Base-by-base conservation (phyloP, 2,888 invertebrate species). In the Lasioglossum leucozonium region DNA sequence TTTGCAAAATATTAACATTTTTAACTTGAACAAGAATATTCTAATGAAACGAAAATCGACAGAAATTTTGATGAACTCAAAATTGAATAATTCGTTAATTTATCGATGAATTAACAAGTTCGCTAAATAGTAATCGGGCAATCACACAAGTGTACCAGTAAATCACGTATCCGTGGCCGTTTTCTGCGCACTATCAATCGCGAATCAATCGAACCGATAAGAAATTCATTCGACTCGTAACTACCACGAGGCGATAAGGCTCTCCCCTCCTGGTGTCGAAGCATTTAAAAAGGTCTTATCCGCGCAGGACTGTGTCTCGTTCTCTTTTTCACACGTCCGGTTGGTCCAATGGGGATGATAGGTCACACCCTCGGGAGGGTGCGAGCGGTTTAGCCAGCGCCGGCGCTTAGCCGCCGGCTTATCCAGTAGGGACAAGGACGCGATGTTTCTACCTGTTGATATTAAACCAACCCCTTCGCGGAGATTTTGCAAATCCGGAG, bases 381-480 rank as follows among this genome's bases (percentile, higher is more conserved):
- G 94, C 92, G 92, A 93, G 91, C 90, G 93, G 94, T 93, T 95
- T 95, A 95, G 92, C 94, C 88, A 94, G 94, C 94, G 94, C 94
- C 94, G 94, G 94, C 94, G 94, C 94, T 95, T 95, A 95, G 92
- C 93, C 90, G 82, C 84, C 87, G 91, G 95, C 94, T 95, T 95
- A 95, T 95, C 95, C 94, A 88, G 92, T 88, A 91, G 91, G 91
- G 90, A 92, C 90, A 92, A 91, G 91, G 86, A 88, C 88, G 79
- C 82, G 84, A 79, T 82, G 83, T 81, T 88, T 92, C 94, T 94
- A 95, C 95, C 95, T 95, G 95, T 95, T 95, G 95, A 95, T 93
- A 91, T 81, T 91, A 92, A 93, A 93, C 94, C 94, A 95, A 94
- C 95, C 94, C 94, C 94, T 94, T 94, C 89, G 87, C 76, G 73